Evolutionary conservation across 1,140 invertebrate genomes (phyloP).

Genomic region (Macrobrachium nipponense): DNA sequence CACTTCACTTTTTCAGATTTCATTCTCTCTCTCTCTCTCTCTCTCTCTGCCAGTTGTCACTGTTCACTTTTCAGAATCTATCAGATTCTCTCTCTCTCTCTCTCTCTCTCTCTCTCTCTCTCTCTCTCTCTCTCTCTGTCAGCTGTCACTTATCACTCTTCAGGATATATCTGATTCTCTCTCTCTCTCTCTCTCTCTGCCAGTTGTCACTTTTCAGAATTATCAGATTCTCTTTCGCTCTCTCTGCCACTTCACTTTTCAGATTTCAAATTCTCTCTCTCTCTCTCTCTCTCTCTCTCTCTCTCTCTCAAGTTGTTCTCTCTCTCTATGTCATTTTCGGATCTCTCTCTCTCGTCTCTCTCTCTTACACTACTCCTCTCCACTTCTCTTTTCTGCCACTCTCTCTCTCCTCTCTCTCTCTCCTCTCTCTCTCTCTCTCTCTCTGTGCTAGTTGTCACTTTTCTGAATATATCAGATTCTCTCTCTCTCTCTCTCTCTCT

Average conservation of each 20-base stretch:
- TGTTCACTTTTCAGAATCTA: no score
- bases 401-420: slow-evolving; percentile 48
- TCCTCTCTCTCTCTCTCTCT: slow-evolving; percentile 48
- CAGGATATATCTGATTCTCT: background rate
- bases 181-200: background rate
- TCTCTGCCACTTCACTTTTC: no score
- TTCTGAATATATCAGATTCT: background rate
- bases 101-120: slow-evolving; percentile 47
- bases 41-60: slow-evolving; percentile 22
- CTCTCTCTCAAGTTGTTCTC: slow-evolving; percentile 12
- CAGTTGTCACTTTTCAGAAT: background rate
- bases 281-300: slow-evolving; percentile 1
- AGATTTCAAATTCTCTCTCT: background rate
- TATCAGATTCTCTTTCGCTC: slow-evolving; percentile 1
- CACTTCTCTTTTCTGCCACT: slow-evolving; percentile 38
- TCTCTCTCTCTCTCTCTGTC: slow-evolving; percentile 45
- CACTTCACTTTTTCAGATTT: no score
- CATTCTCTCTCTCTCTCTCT: slow-evolving; percentile 6
- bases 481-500: slow-evolving; percentile 2
- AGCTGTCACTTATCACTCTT: background rate
- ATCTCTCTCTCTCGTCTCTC: slow-evolving; percentile 48
- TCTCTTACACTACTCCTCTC: slow-evolving; percentile 48
- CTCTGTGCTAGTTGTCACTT: slow-evolving; percentile 13
- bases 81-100: slow-evolving; percentile 49
- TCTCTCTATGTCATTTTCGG: no score